These are phyloP conservation scores for Melipona bicolor DNA, from an alignment of 2,888 invertebrate genomes.

Conservation along the genomic window DNA sequence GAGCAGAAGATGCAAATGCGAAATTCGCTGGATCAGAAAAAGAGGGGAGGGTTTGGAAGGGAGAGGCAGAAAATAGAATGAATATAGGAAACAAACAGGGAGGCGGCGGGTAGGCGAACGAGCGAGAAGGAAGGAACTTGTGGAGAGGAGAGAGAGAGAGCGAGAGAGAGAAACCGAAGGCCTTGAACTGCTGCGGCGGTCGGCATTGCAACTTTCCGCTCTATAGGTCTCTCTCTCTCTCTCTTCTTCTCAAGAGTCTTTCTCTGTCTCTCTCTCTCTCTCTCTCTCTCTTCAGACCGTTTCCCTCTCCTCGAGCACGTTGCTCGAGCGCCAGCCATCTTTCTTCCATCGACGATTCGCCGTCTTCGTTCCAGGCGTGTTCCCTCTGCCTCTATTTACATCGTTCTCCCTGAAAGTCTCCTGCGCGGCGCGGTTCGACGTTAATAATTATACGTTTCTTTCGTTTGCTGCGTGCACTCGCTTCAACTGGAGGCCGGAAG, in stretches of 20 bases:
- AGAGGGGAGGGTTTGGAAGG: constrained; percentile 2
- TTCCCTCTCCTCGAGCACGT: constrained; percentile 21
- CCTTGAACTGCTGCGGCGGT: constrained; percentile 77
- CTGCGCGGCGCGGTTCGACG: not conserved
- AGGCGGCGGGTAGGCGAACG: constrained; percentile 3
- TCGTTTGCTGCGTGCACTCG: not conserved
- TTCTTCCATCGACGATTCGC: constrained; percentile 25
- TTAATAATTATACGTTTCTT: constrained; percentile 10
- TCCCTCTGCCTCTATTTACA: constrained; percentile 28
- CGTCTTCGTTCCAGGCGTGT: not conserved
- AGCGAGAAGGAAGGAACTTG: not conserved
- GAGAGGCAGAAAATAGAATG: constrained; percentile 49
- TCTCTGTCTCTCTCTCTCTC: constrained; percentile 1
- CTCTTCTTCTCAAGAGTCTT: not conserved
- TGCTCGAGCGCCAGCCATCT: constrained; percentile 21
- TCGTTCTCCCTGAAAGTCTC: constrained; percentile 21
- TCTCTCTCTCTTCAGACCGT: constrained; percentile 17
- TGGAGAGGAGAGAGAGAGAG: not conserved
- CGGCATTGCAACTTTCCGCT: constrained; percentile 73
- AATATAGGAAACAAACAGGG: constrained; percentile 43
- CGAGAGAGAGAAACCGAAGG: constrained; percentile 52
- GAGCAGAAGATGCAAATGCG: constrained; percentile 9
- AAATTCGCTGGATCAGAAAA: constrained; percentile 10
- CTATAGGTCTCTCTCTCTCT: constrained; percentile 39
- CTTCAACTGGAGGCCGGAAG: not conserved